These are phyloP conservation scores for Avahi laniger DNA, from an alignment of 2,797 vertebrate species.

Conservation along the genomic window DNA sequence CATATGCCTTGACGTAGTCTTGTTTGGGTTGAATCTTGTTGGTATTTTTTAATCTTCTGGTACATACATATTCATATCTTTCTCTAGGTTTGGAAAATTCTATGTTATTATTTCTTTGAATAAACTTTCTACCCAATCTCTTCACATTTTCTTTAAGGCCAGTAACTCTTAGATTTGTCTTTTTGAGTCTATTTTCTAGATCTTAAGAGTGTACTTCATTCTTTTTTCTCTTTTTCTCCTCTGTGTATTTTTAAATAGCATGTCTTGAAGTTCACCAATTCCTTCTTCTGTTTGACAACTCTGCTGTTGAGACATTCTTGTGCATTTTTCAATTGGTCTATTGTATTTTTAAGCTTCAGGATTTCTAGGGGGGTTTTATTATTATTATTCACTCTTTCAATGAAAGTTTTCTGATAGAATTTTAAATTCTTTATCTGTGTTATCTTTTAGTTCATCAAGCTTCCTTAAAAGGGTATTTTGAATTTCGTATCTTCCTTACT, in stretches of 20 bases:
- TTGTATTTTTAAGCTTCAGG: neutral
- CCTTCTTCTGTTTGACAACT: neutral
- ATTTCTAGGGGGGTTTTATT: neutral
- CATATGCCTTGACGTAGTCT: neutral
- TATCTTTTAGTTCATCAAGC: neutral
- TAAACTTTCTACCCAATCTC: neutral
- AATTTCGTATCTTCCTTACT: neutral
- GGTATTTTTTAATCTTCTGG: neutral
- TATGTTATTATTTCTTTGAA: neutral
- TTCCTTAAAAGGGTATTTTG: neutral
- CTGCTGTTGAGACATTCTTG: neutral
- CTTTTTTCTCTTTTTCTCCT: neutral
- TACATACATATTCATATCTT: neutral
- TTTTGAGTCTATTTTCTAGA: neutral
- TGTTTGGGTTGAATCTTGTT: neutral
- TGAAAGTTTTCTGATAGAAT: neutral
- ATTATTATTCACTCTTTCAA: neutral
- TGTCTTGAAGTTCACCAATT: neutral
- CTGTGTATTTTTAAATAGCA: neutral
- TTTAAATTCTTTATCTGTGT: neutral
- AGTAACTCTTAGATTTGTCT: neutral
- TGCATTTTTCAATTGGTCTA: neutral
- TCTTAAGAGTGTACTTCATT: neutral
- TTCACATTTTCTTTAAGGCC: neutral
- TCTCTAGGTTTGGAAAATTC: neutral